Base-by-base conservation (phyloP, 1,140 invertebrate genomes). In the Chlorops oryzae region DNA sequence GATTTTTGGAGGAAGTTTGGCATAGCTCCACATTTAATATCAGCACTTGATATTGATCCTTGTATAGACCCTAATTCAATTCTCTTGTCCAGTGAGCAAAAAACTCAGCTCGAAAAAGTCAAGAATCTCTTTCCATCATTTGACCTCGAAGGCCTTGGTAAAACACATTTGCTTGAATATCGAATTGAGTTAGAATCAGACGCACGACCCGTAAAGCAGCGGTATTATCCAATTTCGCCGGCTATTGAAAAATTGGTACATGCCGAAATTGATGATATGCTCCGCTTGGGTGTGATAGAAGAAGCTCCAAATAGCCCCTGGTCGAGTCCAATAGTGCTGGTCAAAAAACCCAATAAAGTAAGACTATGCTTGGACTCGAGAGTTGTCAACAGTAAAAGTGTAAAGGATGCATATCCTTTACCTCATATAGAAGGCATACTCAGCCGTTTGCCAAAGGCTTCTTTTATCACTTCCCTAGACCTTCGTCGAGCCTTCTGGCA, bases 361-460 rank as follows among this genome's bases (percentile, higher is more conserved):
- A 5, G 46, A 23, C 18, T 47, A 6, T 47, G 46, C 21, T 32
- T 47, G 4, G 46, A 38, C 22, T 47, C 46, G n/a, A 6, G 46
- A 17, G 39, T 24, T 22, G 4, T 47, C 5, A 47, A 47, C 28
- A 38, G 32, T 10, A 23, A 38, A 1, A 47, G 34, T 4, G 46
- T 47, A 15, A 25, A 32, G 9, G 44, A 46, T 22, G 44, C 44
- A 2, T 46, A 46, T 46, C 44, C 44, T 1, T 18, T 17, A 25
- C 44, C 44, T 9, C 32, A 46, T 10, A 46, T 46, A 34, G 35
- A 46, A 23, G 41, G 41, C 3, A 43, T 43, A 17, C 41, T 74
- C 13, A 58, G 65, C 40, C 20, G 15, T 43, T 20, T 18, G 10
- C 7, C 18, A 23, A 18, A 25, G 12, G 43, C 43, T 3, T n/a